Evolutionary conservation across 2,888 invertebrate genomes (phyloP).

Genomic region (Quadroppia sp.): DNA sequence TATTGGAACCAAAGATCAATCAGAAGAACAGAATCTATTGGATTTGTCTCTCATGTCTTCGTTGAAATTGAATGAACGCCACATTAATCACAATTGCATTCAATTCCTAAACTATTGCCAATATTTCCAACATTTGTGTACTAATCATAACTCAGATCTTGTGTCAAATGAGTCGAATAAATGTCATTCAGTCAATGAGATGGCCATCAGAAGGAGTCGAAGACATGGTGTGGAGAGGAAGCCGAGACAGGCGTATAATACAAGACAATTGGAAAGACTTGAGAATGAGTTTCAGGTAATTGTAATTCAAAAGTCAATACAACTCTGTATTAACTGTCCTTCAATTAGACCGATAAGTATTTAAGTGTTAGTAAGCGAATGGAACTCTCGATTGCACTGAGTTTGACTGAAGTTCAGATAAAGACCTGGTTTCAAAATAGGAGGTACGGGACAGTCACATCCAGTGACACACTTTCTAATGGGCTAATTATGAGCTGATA

Average conservation of each 20-base stretch:
- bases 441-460: conserved; percentile 55
- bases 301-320: too few species aligned
- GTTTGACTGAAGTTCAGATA: conserved; percentile 88
- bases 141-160: conserved; percentile 2
- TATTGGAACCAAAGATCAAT: conserved; percentile 26
- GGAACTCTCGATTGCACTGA: conserved; percentile 82
- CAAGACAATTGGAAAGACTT: conserved; percentile 81
- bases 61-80: background rate
- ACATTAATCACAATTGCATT: conserved; percentile 24
- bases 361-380: conserved; percentile 90
- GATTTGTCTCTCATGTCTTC: background rate
- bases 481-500: too few species aligned
- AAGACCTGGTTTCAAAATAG: conserved; percentile 97
- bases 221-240: conserved; percentile 87
- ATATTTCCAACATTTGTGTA: conserved; percentile 18
- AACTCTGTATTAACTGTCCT: too few species aligned
- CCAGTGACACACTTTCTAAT: too few species aligned
- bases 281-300: conserved; percentile 84
- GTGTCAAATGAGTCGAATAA: background rate
- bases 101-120: conserved; percentile 33
- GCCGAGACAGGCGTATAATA: conserved; percentile 92
- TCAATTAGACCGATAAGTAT: conserved; percentile 79
- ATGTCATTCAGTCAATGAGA: conserved; percentile 57
- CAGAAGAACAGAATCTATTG: background rate
- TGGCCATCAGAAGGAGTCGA: conserved; percentile 57